These are phyloP conservation scores for Platichthys flesus DNA, from an alignment of 2,113 vertebrate genomes.

Conservation along the genomic window DNA sequence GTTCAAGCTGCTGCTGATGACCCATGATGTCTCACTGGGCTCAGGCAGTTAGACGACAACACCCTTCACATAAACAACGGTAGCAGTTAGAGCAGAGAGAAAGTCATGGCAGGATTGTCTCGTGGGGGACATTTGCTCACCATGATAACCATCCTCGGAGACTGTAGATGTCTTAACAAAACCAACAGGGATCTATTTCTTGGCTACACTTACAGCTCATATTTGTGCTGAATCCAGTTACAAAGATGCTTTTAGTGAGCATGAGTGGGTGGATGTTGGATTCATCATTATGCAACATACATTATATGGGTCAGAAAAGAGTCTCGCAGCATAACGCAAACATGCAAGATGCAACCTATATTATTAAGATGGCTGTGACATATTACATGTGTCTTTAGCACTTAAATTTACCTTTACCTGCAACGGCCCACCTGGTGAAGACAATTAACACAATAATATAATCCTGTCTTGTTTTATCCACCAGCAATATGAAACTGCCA, in stretches of 20 bases:
- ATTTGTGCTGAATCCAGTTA: constrained; percentile 4
- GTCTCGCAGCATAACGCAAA: constrained; percentile 14
- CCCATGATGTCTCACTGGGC: constrained; percentile 40
- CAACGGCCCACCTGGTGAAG: background rate
- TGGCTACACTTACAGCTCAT: constrained; percentile 12
- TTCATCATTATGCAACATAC: constrained; percentile 52
- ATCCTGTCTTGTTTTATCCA: background rate
- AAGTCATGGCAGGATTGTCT: constrained; percentile 18
- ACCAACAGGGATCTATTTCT: constrained; percentile 27
- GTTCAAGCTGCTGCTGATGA: constrained; percentile 55
- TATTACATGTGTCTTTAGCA: background rate
- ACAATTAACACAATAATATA: constrained; percentile 9
- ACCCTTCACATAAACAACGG: constrained; percentile 17
- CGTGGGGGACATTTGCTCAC: constrained; percentile 14
- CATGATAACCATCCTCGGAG: constrained; percentile 4
- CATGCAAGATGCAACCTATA: constrained; percentile 6
- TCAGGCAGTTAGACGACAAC: constrained; percentile 38
- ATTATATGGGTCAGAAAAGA: constrained; percentile 48
- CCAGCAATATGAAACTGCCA: constrained; percentile 25
- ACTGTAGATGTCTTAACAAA: constrained; percentile 37
- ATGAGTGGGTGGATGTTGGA: constrained; percentile 55
- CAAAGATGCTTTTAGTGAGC: constrained; percentile 25
- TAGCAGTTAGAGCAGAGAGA: constrained; percentile 30
- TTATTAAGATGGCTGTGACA: constrained; percentile 5
- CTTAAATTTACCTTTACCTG: background rate